Evolutionary conservation across 2,888 invertebrate genomes (phyloP), one percentile per base, ranked within the genome.

Genomic region (Heteromyza rotundicornis): DNA sequence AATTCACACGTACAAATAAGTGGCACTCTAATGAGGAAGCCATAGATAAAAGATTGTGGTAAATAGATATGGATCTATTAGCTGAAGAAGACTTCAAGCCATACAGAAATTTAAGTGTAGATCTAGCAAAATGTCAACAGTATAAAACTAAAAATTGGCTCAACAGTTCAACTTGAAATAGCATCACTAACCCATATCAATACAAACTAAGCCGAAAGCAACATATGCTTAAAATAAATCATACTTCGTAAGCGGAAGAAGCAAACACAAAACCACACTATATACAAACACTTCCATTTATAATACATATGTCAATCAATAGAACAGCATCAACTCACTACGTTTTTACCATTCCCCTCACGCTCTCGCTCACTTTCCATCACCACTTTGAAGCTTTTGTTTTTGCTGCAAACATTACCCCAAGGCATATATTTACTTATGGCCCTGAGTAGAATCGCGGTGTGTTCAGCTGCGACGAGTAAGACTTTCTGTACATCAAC

Each of bases 131-230:
- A n/a, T n/a, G n/a, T n/a, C n/a, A n/a, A n/a, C n/a, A n/a, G n/a
- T n/a, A n/a, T n/a, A n/a, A n/a, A n/a, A n/a, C n/a, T n/a, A n/a
- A n/a, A n/a, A n/a, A n/a, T n/a, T n/a, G n/a, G n/a, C n/a, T n/a
- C n/a, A n/a, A n/a, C n/a, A n/a, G n/a, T 40, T 40, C 12, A 7
- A 40, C 16, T 40, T 40, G 40, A 40, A 7, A 40, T 7, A 7
- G n/a, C n/a, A 40, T 40, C n/a, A n/a, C n/a, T 40, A 40, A 40
- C 40, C 40, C 40, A 40, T 40, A 40, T 40, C 40, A 40, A 7
- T 40, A 3, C 10, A n/a, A n/a, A 3, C 40, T n/a, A 7, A 40
- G 12, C 32, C 32, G 32, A 32, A 32, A 8, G 5, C 32, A 32
- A 32, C n/a, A n/a, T n/a, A n/a, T n/a, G n/a, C n/a, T n/a, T n/a